Conservation (phyloP, 2,888 invertebrate species). For the Seira musarum region DNA sequence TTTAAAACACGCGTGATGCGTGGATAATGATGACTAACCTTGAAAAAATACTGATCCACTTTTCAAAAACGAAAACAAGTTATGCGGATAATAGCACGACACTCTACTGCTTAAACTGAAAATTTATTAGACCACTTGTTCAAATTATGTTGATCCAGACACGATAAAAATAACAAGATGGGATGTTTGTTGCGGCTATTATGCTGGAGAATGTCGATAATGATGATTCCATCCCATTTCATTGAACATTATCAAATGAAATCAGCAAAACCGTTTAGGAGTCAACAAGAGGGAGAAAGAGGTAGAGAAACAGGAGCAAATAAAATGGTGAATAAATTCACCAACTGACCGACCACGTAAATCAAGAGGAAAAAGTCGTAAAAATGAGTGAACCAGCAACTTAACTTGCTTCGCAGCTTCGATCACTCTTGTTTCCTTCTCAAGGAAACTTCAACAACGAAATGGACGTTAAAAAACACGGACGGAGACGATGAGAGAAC, state of each 20-base stretch:
- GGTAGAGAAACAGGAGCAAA: background rate
- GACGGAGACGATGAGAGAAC: too few relatives aligned
- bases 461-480: too few relatives aligned
- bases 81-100: too few relatives aligned
- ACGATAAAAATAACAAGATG: constrained; percentile 29
- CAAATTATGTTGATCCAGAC: constrained; percentile 36
- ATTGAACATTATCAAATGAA: too few relatives aligned
- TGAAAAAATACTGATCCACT: too few relatives aligned
- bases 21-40: too few relatives aligned
- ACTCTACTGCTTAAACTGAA: background rate
- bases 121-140: constrained; percentile 47
- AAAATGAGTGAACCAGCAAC: too few relatives aligned
- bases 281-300: background rate
- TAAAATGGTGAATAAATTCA: constrained; percentile 5
- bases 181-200: constrained; percentile 6
- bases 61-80: too few relatives aligned
- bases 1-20: too few relatives aligned
- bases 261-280: constrained; percentile 22
- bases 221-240: constrained; percentile 35
- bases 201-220: constrained; percentile 18
- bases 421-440: too few relatives aligned
- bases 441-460: too few relatives aligned
- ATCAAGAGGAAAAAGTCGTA: constrained; percentile 54
- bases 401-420: too few relatives aligned
- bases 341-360: constrained; percentile 55